Percentiles rank a stretch among this genome's conserved stretches.
phyloP scores from a whole-genome alignment of 2,797 vertebrate genomes.

The Danionella dracula region DNA sequence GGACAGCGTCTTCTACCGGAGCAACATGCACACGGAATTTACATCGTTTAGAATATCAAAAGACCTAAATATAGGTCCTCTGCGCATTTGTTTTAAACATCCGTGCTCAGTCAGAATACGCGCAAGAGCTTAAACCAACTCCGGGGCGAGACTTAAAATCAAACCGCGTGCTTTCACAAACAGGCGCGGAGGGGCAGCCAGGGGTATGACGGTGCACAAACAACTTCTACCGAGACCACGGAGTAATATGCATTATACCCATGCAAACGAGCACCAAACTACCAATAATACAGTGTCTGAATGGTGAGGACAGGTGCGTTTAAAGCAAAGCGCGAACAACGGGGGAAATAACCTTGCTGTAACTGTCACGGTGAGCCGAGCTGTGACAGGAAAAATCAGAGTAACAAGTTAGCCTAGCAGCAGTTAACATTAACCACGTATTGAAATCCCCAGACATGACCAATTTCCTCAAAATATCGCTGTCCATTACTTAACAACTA shows the following conservation, averaged over 20 bases:
- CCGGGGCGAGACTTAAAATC: neutral
- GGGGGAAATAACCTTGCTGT: neutral
- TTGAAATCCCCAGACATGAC: too few species aligned
- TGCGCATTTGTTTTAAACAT: neutral
- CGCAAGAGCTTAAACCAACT: too few species aligned
- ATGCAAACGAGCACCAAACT: neutral
- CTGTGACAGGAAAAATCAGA: conserved; percentile 2
- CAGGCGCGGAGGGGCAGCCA: conserved; percentile 25
- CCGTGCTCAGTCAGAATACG: too few species aligned
- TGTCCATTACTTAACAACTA: neutral
- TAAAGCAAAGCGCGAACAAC: neutral
- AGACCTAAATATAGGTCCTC: too few species aligned
- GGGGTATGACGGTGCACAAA: conserved; percentile 51
- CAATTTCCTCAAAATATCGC: neutral
- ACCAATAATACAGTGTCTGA: neutral
- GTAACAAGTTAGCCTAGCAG: conserved; percentile 20
- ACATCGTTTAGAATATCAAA: too few species aligned
- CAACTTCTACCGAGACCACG: too few species aligned
- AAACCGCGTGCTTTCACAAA: neutral
- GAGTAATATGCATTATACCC: neutral
- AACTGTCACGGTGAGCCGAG: conserved; percentile 31
- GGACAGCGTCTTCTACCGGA: neutral
- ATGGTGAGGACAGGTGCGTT: neutral
- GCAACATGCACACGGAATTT: too few species aligned
- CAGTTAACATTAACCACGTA: neutral